Evolutionary conservation across 2,797 vertebrate species (phyloP).

Genomic region (Telmatherina bonti): DNA sequence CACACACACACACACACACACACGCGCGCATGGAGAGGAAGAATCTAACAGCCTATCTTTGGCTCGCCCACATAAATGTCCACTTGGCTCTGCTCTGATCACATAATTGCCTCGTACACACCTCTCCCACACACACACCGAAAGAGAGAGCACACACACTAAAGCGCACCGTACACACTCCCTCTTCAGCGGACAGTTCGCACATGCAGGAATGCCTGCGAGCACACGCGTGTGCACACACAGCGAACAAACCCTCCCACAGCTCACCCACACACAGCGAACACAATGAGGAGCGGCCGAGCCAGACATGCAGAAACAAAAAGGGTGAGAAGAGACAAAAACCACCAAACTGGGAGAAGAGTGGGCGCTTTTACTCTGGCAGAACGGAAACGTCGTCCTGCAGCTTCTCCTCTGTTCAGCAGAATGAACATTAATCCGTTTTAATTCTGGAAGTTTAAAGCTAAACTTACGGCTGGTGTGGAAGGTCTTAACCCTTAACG

Average conservation of each 20-base stretch:
- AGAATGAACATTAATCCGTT: no score
- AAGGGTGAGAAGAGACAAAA: slow-evolving; percentile 10
- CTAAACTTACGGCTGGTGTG: no score
- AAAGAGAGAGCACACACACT: slow-evolving; percentile 37
- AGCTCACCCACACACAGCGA: slow-evolving; percentile 64
- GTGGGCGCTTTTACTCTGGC: neutral
- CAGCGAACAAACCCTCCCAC: slow-evolving; percentile 54
- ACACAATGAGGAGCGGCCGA: slow-evolving; percentile 12
- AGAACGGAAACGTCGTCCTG: neutral
- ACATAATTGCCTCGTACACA: slow-evolving; percentile 73
- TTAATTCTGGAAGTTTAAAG: no score
- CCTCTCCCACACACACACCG: slow-evolving; percentile 56
- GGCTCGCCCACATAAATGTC: slow-evolving; percentile 76
- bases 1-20: slow-evolving; percentile 31
- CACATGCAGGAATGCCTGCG: slow-evolving; percentile 16
- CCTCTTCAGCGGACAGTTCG: slow-evolving; percentile 12
- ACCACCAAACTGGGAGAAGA: slow-evolving; percentile 8
- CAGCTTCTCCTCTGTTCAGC: neutral
- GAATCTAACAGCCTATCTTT: slow-evolving; percentile 69
- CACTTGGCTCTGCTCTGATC: slow-evolving; percentile 77
- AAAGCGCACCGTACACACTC: slow-evolving; percentile 25
- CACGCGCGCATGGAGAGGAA: slow-evolving; percentile 32
- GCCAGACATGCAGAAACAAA: slow-evolving; percentile 23
- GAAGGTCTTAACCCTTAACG: no score
- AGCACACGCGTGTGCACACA: slow-evolving; percentile 11